These are phyloP conservation scores for Drosophila recens DNA, from an alignment of 2,888 invertebrate genomes.

Conservation along the genomic window DNA sequence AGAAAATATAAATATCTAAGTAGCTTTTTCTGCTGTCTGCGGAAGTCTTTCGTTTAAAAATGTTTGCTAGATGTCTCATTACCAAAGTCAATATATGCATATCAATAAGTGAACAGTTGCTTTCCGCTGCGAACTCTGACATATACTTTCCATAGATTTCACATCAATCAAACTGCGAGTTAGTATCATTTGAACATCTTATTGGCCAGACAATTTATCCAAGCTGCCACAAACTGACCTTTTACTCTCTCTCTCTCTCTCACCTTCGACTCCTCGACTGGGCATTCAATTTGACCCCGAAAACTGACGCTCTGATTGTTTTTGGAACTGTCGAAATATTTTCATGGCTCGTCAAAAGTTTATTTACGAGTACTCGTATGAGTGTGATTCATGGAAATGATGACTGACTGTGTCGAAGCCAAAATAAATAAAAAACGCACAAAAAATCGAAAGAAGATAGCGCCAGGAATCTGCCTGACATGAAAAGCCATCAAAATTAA, in stretches of 20 bases:
- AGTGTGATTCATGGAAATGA: constrained; percentile 59
- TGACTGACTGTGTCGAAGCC: constrained; percentile 32
- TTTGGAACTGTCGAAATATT: constrained; percentile 31
- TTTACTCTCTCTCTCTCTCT: neutral
- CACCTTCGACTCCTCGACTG: neutral
- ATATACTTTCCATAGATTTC: constrained; percentile 41
- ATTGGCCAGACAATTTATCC: neutral
- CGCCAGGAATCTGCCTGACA: constrained; percentile 53
- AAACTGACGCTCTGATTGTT: constrained; percentile 33
- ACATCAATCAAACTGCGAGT: constrained; percentile 46
- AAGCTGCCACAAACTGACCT: constrained; percentile 23
- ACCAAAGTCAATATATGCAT: constrained; percentile 7
- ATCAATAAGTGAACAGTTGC: constrained; percentile 45
- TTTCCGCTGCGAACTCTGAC: constrained; percentile 20
- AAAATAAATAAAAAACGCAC: constrained; percentile 22
- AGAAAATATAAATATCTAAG: neutral
- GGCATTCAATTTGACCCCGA: constrained; percentile 3
- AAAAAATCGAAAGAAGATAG: constrained; percentile 37
- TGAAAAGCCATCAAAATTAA: constrained; percentile 62
- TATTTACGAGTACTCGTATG: constrained; percentile 12
- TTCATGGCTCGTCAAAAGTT: constrained; percentile 46
- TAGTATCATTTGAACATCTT: constrained; percentile 10
- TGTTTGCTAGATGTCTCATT: constrained; percentile 28
- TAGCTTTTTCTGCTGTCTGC: neutral
- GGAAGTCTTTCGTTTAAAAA: neutral